phyloP scores from a whole-genome alignment of 2,113 vertebrate genomes.

The Alexandromys fortis region DNA sequence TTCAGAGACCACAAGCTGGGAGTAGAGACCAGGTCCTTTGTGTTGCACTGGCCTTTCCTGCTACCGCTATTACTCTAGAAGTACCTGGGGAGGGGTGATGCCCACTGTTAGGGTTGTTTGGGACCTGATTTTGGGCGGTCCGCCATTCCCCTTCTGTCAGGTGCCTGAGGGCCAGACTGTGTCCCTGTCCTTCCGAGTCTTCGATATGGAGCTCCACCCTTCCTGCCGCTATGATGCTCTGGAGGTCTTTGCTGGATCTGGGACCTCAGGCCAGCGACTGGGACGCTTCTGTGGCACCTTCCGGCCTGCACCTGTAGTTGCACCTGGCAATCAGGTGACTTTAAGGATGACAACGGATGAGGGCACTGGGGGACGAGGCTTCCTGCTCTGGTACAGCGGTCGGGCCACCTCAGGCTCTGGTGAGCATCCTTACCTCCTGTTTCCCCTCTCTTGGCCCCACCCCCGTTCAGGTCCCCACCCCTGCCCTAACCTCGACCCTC shows the following conservation, averaged over 20 bases:
- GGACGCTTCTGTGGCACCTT: slow-evolving; percentile 95
- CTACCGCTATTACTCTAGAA: not conserved
- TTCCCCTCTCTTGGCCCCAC: slow-evolving; percentile 51
- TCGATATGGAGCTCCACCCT: slow-evolving; percentile 93
- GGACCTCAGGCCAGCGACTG: slow-evolving; percentile 87
- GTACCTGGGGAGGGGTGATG: not conserved
- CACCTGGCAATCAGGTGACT: slow-evolving; percentile 92
- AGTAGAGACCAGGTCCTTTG: not conserved
- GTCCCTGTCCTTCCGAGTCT: slow-evolving; percentile 93
- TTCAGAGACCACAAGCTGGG: not conserved
- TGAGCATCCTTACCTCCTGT: slow-evolving; percentile 73
- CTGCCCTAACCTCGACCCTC: slow-evolving; percentile 44
- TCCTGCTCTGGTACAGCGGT: slow-evolving; percentile 90
- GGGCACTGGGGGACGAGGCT: slow-evolving; percentile 89
- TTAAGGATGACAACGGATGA: slow-evolving; percentile 91
- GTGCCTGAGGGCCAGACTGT: slow-evolving; percentile 93
- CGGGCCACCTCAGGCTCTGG: slow-evolving; percentile 90
- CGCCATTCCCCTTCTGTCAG: slow-evolving; percentile 74
- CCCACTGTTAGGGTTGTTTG: not conserved
- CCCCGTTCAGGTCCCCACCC: slow-evolving; percentile 48
- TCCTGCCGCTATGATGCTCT: slow-evolving; percentile 92
- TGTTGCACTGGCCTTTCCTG: not conserved
- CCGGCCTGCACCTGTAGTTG: slow-evolving; percentile 91
- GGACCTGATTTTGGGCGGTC: slow-evolving; percentile 17
- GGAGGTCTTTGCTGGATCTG: slow-evolving; percentile 90